Evolutionary conservation across 2,888 invertebrate species (phyloP).

Genomic region (Biston stratarius): DNA sequence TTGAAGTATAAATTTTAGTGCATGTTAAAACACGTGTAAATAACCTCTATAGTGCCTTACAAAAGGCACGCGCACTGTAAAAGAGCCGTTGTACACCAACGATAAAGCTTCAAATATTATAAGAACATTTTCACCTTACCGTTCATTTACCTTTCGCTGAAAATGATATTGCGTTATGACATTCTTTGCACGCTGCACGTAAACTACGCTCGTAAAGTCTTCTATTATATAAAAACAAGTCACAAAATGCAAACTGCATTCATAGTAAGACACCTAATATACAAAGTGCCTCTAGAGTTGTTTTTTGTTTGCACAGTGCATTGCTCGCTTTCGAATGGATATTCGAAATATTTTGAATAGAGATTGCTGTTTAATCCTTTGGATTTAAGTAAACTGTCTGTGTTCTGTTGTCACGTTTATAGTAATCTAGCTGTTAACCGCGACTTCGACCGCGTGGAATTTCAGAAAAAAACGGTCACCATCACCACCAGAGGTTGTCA

Average conservation of each 20-base stretch:
- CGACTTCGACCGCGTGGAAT: too few relatives aligned
- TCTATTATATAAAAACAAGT: slow-evolving; percentile 19
- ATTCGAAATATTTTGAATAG: slow-evolving; percentile 3
- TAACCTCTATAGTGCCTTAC: slow-evolving; percentile 8
- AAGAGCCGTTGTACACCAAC: slow-evolving; percentile 13
- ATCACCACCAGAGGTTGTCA: too few relatives aligned
- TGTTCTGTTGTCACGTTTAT: neutral
- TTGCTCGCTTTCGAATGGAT: neutral
- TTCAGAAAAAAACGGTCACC: too few relatives aligned
- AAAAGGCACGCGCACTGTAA: slow-evolving; percentile 14
- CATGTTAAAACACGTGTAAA: slow-evolving; percentile 22
- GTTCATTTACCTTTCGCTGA: slow-evolving; percentile 35
- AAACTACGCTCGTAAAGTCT: slow-evolving; percentile 21
- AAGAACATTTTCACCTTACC: slow-evolving; percentile 25
- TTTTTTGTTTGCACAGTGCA: slow-evolving; percentile 9
- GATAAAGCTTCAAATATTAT: slow-evolving; percentile 27
- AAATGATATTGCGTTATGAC: slow-evolving; percentile 30
- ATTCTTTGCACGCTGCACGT: slow-evolving; percentile 29
- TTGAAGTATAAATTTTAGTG: slow-evolving; percentile 3
- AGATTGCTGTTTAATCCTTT: neutral
- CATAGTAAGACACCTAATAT: slow-evolving; percentile 24
- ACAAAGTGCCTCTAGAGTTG: slow-evolving; percentile 11
- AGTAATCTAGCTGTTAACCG: neutral
- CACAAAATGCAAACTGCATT: slow-evolving; percentile 32
- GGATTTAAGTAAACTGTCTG: neutral